Evolutionary conservation across 2,797 vertebrate species (phyloP).

Genomic region (Crenichthys baileyi): DNA sequence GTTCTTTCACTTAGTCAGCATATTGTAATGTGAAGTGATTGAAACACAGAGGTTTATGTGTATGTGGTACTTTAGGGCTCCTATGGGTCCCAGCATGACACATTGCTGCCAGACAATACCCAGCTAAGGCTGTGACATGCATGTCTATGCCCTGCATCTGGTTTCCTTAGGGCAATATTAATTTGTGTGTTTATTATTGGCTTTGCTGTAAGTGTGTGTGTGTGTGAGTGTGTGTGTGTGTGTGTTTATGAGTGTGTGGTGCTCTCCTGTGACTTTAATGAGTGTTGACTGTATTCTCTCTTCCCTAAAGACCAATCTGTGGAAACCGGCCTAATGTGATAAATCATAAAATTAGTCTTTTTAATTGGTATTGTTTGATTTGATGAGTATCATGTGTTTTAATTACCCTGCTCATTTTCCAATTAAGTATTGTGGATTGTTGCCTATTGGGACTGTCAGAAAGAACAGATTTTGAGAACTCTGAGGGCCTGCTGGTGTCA

Average conservation of each 20-base stretch:
- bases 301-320: conserved; percentile 58
- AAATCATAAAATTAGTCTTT: conserved; percentile 70
- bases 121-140: conserved; percentile 38
- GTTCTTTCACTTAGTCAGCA: not conserved
- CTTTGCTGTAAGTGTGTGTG: not conserved
- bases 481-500: conserved; percentile 17
- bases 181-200: conserved; percentile 27
- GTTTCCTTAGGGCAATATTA: conserved; percentile 21
- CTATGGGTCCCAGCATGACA: conserved; percentile 35
- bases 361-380: conserved; percentile 73
- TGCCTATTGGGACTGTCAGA: conserved; percentile 40
- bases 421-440: conserved; percentile 54
- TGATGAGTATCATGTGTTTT: conserved; percentile 68
- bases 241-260: conserved; percentile 13
- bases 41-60: conserved; percentile 6
- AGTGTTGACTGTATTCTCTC: conserved; percentile 37
- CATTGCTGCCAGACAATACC: conserved; percentile 26
- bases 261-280: conserved; percentile 31
- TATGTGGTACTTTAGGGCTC: conserved; percentile 20
- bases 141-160: conserved; percentile 28
- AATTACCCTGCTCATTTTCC: conserved; percentile 69
- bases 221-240: conserved; percentile 11
- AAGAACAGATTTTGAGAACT: conserved; percentile 32
- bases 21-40: not conserved
- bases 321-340: conserved; percentile 62